phyloP scores from a whole-genome alignment of 2,888 invertebrate genomes.

The Auanema freiburgensis region DNA sequence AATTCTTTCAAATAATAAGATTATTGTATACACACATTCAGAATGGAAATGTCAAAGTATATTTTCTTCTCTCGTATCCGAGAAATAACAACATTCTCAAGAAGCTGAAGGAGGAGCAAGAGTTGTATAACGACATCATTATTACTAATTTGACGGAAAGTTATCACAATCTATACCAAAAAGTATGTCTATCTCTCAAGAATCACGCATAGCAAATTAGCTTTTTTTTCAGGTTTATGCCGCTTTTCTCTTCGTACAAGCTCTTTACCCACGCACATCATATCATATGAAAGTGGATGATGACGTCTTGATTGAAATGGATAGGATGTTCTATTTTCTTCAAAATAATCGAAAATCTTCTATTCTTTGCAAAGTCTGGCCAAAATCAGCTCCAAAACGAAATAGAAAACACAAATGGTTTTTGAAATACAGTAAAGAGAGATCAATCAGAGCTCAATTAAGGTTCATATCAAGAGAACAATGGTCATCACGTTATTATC shows the following conservation, averaged over 20 bases:
- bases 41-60: conserved; percentile 14
- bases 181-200: too few relatives aligned
- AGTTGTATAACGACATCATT: conserved; percentile 27
- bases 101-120: conserved; percentile 27
- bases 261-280: conserved; percentile 21
- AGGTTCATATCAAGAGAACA: conserved; percentile 28
- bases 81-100: conserved; percentile 10
- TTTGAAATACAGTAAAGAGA: not conserved
- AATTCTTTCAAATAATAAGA: not conserved
- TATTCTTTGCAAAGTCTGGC: conserved; percentile 29
- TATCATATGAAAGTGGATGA: conserved; percentile 40
- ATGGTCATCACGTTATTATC: conserved; percentile 26
- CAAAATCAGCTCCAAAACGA: conserved; percentile 26
- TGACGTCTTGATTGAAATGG: conserved; percentile 31
- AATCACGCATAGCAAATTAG: too few relatives aligned
- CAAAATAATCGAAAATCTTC: conserved; percentile 9
- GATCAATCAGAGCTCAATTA: not conserved
- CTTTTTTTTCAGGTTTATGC: conserved; percentile 25
- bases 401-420: conserved; percentile 30
- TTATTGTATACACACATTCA: not conserved
- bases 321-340: conserved; percentile 22
- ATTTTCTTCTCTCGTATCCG: conserved; percentile 24
- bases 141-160: conserved; percentile 35
- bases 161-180: conserved; percentile 30
- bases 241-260: conserved; percentile 22